Base-by-base conservation (phyloP, 2,888 invertebrate genomes). In the Hanleya hanleyi region DNA sequence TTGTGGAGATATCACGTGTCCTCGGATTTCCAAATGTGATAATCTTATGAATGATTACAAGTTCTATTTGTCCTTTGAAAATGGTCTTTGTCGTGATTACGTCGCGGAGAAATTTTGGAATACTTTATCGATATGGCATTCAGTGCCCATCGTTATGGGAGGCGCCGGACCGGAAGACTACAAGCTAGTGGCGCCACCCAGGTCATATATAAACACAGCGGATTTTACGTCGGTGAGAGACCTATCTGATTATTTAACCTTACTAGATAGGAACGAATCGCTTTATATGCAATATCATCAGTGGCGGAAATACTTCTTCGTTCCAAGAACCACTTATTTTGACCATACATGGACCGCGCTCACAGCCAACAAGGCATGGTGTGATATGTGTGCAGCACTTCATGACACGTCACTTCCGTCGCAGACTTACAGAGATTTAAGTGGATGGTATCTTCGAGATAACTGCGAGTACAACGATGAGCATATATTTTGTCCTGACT, bases 151-250 rank as follows among this genome's bases (percentile, higher is more conserved):
- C 1, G 64, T 64, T 12, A 64, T 64, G 64, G 64, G 64, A 7
- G 64, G 64, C 2, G 33, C 64, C 4, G 35, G 29, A 18, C 37
- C 38, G 15, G 15, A 12, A 15, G 64, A 64, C 38, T 64, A 64
- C 36, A 22, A 37, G 76, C 93, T 94, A 51, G 94, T 94, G 80
- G 95, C 97, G 7, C 98, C 98, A 0, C 94, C 95, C 88, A 94
- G 95, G 83, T 97, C 97, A 1, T 98, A 96, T 91, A 95, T 98
- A 73, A 97, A 98, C 91, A 96, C 97, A 22, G 97, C 98, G 88
- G 97, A 97, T 90, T 98, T 97, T 89, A 93, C 94, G 32, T 94
- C 95, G 33, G 95, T 97, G 0, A 94, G 94, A 83, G 95, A 96
- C 83, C 92, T 98, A 77, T 97, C 35, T n/a, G 64, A 64, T 18